Conservation (phyloP, 2,888 invertebrate species). For the Melieria omissa region DNA sequence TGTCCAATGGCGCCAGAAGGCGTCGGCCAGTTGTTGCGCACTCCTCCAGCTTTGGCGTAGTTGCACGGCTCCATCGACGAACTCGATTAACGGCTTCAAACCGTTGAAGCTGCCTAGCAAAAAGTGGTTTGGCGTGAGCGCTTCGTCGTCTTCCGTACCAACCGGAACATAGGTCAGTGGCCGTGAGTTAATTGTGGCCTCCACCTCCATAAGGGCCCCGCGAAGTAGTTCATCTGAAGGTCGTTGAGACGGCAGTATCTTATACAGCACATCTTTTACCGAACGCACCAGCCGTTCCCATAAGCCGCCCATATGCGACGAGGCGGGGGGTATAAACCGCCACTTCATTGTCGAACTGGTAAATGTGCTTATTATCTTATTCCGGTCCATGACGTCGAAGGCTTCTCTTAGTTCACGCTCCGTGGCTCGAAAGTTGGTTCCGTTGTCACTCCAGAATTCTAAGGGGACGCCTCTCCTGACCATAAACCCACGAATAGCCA, state of each 20-base stretch:
- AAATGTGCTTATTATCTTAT: too few species aligned
- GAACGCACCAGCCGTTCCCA: too few species aligned
- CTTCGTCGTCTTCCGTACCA: slow-evolving; percentile 29
- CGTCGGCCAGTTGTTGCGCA: slow-evolving; percentile 24
- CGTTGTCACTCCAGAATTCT: slow-evolving; percentile 41
- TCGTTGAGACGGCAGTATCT: too few species aligned
- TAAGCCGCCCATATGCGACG: too few species aligned
- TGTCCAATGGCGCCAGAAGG: slow-evolving; percentile 37
- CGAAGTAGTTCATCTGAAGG: too few species aligned
- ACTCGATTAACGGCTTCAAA: slow-evolving; percentile 23
- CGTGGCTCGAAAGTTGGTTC: slow-evolving; percentile 38
- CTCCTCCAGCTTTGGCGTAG: slow-evolving; percentile 5
- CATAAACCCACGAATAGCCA: slow-evolving; percentile 33
- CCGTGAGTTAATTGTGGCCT: slow-evolving; percentile 1
- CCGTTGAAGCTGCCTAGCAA: slow-evolving; percentile 34
- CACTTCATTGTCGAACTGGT: too few species aligned
- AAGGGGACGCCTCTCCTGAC: slow-evolving; percentile 29
- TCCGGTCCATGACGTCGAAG: too few species aligned
- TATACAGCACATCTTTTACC: too few species aligned
- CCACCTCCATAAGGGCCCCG: too few species aligned
- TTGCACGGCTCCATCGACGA: slow-evolving; percentile 9
- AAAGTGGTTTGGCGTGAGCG: slow-evolving; percentile 40
- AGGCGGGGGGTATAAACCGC: too few species aligned
- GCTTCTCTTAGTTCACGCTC: slow-evolving; percentile 28
- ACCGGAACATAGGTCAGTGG: slow-evolving; percentile 9